A percentile compares a stretch with the other conserved stretches of the same genome.
phyloP scores from a whole-genome alignment of 2,888 invertebrate genomes.

The Parnassius glacialis region DNA sequence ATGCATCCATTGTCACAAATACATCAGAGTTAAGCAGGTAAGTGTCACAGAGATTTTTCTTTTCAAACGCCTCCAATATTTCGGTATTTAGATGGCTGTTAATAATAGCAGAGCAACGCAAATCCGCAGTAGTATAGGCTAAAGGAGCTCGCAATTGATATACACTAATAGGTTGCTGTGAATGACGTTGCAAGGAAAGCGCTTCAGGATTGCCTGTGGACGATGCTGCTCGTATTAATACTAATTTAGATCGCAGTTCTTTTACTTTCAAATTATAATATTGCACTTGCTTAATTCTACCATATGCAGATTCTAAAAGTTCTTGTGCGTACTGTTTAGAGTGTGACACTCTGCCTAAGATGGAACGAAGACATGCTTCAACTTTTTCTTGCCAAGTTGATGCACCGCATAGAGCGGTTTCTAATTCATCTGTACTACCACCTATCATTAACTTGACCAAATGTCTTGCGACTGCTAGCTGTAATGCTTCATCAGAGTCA shows the following conservation, averaged over 20 bases:
- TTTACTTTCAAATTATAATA: slow-evolving; percentile 28
- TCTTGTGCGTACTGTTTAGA: slow-evolving; percentile 52
- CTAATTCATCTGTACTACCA: slow-evolving; percentile 30
- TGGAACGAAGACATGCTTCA: slow-evolving; percentile 38
- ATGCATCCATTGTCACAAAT: slow-evolving; percentile 34
- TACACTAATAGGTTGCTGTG: slow-evolving; percentile 37
- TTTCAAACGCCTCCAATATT: slow-evolving; percentile 41
- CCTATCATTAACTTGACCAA: slow-evolving; percentile 43
- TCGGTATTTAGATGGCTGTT: slow-evolving; percentile 45
- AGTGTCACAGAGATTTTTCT: slow-evolving; percentile 49
- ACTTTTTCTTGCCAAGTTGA: slow-evolving; percentile 45
- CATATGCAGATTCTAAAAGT: slow-evolving; percentile 44
- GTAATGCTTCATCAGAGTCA: slow-evolving; percentile 35
- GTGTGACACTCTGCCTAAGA: slow-evolving; percentile 47
- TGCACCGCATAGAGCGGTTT: slow-evolving; percentile 26
- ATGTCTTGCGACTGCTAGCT: slow-evolving; percentile 40
- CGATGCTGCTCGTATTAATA: slow-evolving; percentile 42
- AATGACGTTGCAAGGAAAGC: slow-evolving; percentile 34
- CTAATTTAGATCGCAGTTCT: slow-evolving; percentile 40
- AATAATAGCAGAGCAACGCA: slow-evolving; percentile 45
- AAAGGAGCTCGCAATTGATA: slow-evolving; percentile 44
- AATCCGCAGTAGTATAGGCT: slow-evolving; percentile 38
- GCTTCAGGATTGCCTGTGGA: slow-evolving; percentile 37
- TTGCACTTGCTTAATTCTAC: slow-evolving; percentile 33
- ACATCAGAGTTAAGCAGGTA: slow-evolving; percentile 42